Evolutionary conservation across 2,888 invertebrate genomes (phyloP), one percentile per base, ranked within the genome.

Genomic region (Tipula vernalis): DNA sequence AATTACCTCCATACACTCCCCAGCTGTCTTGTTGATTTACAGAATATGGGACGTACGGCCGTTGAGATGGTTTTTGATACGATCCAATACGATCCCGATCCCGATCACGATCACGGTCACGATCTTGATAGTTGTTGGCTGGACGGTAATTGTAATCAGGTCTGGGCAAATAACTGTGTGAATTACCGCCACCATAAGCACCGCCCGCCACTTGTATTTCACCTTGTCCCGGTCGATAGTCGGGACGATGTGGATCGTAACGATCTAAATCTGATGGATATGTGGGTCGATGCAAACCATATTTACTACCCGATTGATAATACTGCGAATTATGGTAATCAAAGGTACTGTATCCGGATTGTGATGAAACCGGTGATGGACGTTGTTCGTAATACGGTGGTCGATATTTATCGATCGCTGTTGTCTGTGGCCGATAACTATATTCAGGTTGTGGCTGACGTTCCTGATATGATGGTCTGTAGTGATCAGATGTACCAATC

Each of bases 1-100:
- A 95, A 12, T 91, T 91, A 0, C 94, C 94, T 0, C 94, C 94
- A 88, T 95, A 94, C 87, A 93, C 92, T 0, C 94, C 94, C 94
- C 94, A 94, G 84, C 92, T 92, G 51, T 92, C 91, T 0, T 92
- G 91, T 0, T 92, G 91, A 88, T 90, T 90, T 86, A 94, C 93
- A 87, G 93, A 91, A 88, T 94, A 94, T 0, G 94, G 94, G 36
- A 94, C 91, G 88, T 91, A 94, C 87, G 91, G 90, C 13, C 88
- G 87, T 13, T 88, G 87, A 4, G 90, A 89, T 36, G 90, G 91
- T 86, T 91, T 90, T 88, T 91, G 90, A 18, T 88, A 86, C 8
- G 15, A 18, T 18, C 89, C 88, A 87, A 89, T 88, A 10, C 83
- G 87, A 85, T 88, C 85, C 18, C 87, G 28, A 28, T n/a, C n/a